Percentiles rank a stretch among this genome's conserved stretches.
phyloP scores from a whole-genome alignment of 2,113 vertebrate species.

The Theristicus caerulescens region DNA sequence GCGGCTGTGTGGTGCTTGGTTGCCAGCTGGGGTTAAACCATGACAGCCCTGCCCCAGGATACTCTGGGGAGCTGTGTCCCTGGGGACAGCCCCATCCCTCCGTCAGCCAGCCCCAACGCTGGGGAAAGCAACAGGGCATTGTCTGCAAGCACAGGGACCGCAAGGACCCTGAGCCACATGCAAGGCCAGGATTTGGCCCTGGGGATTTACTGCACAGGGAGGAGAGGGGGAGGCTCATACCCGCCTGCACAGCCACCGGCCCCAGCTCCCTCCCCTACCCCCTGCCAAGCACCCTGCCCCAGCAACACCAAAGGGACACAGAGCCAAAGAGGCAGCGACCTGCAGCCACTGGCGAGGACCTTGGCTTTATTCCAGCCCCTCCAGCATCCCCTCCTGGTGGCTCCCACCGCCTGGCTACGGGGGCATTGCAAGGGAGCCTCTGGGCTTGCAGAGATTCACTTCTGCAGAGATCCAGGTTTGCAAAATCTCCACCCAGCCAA shows the following conservation, averaged over 20 bases:
- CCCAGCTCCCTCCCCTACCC: background rate
- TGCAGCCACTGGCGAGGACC: background rate
- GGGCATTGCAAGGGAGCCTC: background rate
- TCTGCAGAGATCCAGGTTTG: background rate
- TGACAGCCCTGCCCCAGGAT: background rate
- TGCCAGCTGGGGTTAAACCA: no score
- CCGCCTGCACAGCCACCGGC: accelerated
- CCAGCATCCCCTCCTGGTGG: background rate
- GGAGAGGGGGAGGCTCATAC: no score
- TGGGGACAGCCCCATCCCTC: accelerated
- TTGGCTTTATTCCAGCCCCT: constrained; percentile 38
- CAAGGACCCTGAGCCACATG: accelerated
- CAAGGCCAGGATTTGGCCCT: background rate
- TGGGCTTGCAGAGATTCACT: background rate
- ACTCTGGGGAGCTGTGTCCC: background rate
- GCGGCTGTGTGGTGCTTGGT: no score
- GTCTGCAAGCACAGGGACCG: background rate
- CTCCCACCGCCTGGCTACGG: background rate
- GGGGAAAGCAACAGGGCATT: background rate
- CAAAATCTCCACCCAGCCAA: background rate
- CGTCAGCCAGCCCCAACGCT: background rate
- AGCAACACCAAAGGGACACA: background rate
- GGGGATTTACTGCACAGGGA: no score
- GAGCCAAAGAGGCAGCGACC: background rate
- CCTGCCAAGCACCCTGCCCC: accelerated